Evolutionary conservation across 2,113 vertebrate genomes (phyloP).

Genomic region (Willisornis vidua): DNA sequence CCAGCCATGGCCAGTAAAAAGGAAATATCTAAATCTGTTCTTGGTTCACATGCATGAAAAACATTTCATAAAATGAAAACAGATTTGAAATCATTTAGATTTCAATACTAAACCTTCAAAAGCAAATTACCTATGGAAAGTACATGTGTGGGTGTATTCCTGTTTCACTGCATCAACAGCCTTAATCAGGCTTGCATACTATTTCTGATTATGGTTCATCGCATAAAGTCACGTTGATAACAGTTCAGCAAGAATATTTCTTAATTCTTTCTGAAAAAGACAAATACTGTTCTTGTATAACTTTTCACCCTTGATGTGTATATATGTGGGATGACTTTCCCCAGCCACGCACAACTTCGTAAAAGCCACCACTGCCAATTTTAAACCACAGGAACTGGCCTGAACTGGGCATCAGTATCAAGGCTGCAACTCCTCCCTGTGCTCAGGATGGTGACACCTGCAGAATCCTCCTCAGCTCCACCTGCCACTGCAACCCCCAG

Average conservation of each 20-base stretch:
- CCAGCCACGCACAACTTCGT: fast-evolving
- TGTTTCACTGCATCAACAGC: slow-evolving; percentile 6
- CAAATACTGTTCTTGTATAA: not conserved
- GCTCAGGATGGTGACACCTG: fast-evolving
- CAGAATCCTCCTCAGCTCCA: not conserved
- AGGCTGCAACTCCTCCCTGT: fast-evolving
- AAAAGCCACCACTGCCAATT: not conserved
- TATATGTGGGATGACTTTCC: not conserved
- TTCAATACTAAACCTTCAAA: slow-evolving; percentile 46
- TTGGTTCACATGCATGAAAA: slow-evolving; percentile 17
- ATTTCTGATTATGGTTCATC: slow-evolving; percentile 51
- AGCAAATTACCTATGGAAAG: slow-evolving; percentile 65
- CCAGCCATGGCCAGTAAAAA: slow-evolving; percentile 19
- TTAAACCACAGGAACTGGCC: fast-evolving
- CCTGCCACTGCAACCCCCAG: not conserved
- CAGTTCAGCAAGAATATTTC: not conserved
- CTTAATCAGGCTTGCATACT: slow-evolving; percentile 42
- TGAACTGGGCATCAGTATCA: not conserved
- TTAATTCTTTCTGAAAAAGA: not conserved
- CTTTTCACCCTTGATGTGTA: not conserved
- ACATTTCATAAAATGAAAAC: slow-evolving; percentile 47
- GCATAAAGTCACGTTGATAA: slow-evolving; percentile 35
- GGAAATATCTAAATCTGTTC: slow-evolving; percentile 41
- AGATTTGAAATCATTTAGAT: slow-evolving; percentile 46
- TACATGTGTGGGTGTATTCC: slow-evolving; percentile 39